Base-by-base conservation (phyloP, 2,797 vertebrate genomes). In the Malacoctenus gilli region DNA sequence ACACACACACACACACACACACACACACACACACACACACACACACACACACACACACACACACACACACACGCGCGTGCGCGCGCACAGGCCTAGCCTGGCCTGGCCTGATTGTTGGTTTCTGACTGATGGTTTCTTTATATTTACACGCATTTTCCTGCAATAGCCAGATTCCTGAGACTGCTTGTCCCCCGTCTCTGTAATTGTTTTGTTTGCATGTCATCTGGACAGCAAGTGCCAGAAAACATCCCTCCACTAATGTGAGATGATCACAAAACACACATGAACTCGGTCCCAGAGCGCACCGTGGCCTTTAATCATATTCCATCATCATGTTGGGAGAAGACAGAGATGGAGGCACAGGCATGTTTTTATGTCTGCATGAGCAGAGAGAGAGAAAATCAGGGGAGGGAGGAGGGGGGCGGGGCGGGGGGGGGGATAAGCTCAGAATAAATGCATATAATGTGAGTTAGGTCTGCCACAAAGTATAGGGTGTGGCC, bases 401-500 rank as follows among this genome's bases (percentile, higher is more conserved):
- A 52, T 49, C 41, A 53, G 50, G 31, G 49, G 41, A 56, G 19
- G 43, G 56, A 54, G 25, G 14, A 54, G 47, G 52, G 57, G 43
- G 75, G 54, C n/a, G n/a, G n/a, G n/a, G n/a, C n/a, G n/a, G 14
- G 56, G 47, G 52, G 57, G 43, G 75, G 54, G 67, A 82, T 77
- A 62, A 84, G 75, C 67, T 68, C 48, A 77, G 81, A 82, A 87
- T 86, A 86, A 87, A 87, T 86, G 75, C 80, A 85, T 84, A 79
- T 77, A 80, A 82, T 86, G 86, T 81, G 82, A 69, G 66, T 75
- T 72, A 75, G 82, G 85, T 64, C 76, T 71, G 87, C 91, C 91
- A 87, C 90, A 89, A 92, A 93, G 88, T 92, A 89, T 81, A 91
- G 91, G 92, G 92, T 92, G 92, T 83, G 87, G 80, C 86, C 71